Percentiles rank a stretch among this genome's conserved stretches.
Conservation (phyloP, 2,888 invertebrate genomes). For the Cremastinae sp. region DNA sequence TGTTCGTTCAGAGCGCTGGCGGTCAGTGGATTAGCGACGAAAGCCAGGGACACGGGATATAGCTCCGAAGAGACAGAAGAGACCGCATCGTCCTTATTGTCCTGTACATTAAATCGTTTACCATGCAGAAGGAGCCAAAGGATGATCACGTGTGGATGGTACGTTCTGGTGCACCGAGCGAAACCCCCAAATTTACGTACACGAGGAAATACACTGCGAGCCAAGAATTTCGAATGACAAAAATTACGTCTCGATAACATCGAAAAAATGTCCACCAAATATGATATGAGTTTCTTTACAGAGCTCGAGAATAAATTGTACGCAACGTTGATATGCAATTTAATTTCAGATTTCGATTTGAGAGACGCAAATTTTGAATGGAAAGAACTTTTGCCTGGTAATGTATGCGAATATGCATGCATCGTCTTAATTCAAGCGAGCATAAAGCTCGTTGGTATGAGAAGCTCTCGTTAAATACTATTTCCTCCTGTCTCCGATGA, state of each 20-base stretch:
- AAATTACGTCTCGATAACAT: too few relatives aligned
- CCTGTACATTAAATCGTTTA: too few relatives aligned
- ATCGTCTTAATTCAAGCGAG: slow-evolving; percentile 48
- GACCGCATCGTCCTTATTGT: background rate
- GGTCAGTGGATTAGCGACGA: too few relatives aligned
- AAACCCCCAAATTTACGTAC: too few relatives aligned
- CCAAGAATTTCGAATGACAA: slow-evolving; percentile 1
- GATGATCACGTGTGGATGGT: too few relatives aligned
- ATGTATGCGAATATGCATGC: slow-evolving; percentile 21
- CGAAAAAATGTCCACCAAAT: too few relatives aligned
- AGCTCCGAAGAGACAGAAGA: background rate
- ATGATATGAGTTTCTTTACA: too few relatives aligned
- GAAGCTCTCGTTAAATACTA: slow-evolving; percentile 50
- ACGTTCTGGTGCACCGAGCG: too few relatives aligned
- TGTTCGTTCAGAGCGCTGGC: background rate
- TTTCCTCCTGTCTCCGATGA: slow-evolving; percentile 51
- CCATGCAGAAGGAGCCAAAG: too few relatives aligned
- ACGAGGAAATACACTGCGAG: background rate
- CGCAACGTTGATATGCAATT: too few relatives aligned
- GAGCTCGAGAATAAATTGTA: too few relatives aligned
- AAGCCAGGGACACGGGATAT: background rate
- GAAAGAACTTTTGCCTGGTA: background rate
- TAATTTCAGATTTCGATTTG: too few relatives aligned
- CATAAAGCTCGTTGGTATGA: slow-evolving; percentile 34
- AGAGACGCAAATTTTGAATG: background rate